phyloP scores from a whole-genome alignment of 2,797 vertebrate genomes.

The Ceyx erithaca region DNA sequence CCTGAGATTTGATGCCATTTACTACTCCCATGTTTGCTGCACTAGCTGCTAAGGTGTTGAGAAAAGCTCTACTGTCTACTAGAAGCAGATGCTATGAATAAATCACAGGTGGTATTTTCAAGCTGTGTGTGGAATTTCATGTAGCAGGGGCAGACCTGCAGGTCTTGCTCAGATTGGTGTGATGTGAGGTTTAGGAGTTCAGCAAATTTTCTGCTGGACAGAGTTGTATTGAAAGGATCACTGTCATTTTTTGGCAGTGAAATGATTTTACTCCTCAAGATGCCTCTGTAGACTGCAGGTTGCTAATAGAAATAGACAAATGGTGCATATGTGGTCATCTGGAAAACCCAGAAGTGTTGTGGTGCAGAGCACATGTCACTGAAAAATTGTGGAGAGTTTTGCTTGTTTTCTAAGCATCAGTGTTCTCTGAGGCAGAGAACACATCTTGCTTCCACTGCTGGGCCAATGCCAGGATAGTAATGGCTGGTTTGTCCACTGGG shows the following conservation, averaged over 20 bases:
- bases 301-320: not conserved
- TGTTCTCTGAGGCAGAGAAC: not conserved
- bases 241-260: not conserved
- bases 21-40: not conserved
- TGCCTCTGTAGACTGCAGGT: not conserved
- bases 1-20: not conserved
- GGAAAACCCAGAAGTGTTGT: not conserved
- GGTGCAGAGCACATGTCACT: not conserved
- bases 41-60: not conserved
- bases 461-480: not conserved
- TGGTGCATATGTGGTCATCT: not conserved
- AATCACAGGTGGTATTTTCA: not conserved
- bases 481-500: not conserved
- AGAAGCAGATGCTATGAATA: not conserved
- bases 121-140: not conserved
- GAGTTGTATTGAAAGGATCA: not conserved
- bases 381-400: not conserved
- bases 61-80: not conserved
- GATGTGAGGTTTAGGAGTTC: not conserved
- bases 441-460: not conserved
- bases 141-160: not conserved
- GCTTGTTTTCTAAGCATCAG: not conserved
- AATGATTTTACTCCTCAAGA: not conserved
- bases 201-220: not conserved
- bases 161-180: not conserved